Evolutionary conservation across 1,140 invertebrate species (phyloP).

Genomic region (Drosophila trapezifrons): DNA sequence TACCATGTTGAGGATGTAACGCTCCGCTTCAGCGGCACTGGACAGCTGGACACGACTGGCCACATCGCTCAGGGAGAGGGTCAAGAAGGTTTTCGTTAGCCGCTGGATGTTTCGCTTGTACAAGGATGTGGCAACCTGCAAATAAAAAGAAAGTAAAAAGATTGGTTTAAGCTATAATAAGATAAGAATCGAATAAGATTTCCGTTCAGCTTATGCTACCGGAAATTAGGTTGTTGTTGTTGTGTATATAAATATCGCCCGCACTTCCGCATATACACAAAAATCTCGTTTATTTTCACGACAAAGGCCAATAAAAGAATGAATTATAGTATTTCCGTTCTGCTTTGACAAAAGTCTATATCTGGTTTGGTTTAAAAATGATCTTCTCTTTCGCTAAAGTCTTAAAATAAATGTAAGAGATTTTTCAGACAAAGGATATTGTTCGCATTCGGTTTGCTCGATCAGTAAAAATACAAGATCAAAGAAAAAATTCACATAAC

Average conservation of each 20-base stretch:
- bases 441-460: too few relatives aligned
- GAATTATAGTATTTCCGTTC: not conserved
- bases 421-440: not conserved
- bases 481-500: not conserved
- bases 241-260: not conserved
- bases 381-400: not conserved
- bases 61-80: constrained; percentile 96
- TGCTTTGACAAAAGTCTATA: not conserved
- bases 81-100: constrained; percentile 98
- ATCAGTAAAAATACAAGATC: constrained; percentile 2
- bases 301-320: not conserved
- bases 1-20: constrained; percentile 97
- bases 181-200: not conserved
- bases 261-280: constrained; percentile 13
- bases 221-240: not conserved
- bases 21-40: constrained; percentile 94
- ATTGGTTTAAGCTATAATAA: not conserved
- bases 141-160: constrained; percentile 48
- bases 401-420: not conserved
- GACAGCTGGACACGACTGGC: constrained; percentile 94
- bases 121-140: constrained; percentile 92
- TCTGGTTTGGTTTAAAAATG: not conserved
- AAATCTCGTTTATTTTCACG: constrained; percentile 3
- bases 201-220: not conserved
- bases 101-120: constrained; percentile 99